A percentile compares a stretch with the other conserved stretches of the same genome.
Evolutionary conservation across 1,140 invertebrate species (phyloP).

Genomic region (Zaprionus kolodkinae): DNA sequence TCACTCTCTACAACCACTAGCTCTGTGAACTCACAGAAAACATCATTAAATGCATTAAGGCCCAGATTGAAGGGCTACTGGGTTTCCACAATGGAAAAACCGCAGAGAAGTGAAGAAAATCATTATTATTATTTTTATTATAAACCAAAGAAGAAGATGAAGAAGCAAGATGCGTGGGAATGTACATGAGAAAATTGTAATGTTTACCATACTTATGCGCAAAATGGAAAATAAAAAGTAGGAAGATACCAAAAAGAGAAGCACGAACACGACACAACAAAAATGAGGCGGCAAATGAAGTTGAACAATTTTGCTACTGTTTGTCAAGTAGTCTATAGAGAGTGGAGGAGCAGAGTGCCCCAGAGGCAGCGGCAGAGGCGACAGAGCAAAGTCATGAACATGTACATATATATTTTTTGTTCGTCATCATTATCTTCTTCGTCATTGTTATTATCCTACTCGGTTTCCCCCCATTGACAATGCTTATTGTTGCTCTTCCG

Average conservation of each 20-base stretch:
- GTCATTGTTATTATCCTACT: constrained; percentile 32
- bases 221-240: constrained; percentile 48
- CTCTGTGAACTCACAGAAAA: constrained; percentile 38
- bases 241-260: constrained; percentile 22
- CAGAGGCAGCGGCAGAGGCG: constrained; percentile 21
- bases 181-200: constrained; percentile 64
- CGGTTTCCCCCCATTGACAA: constrained; percentile 31
- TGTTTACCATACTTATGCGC: constrained; percentile 54
- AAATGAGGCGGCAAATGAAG: constrained; percentile 66
- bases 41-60: constrained; percentile 33
- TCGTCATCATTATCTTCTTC: constrained; percentile 48
- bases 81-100: constrained; percentile 31
- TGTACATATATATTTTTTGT: constrained; percentile 44
- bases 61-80: constrained; percentile 39
- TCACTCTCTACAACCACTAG: background rate
- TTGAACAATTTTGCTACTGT: constrained; percentile 75
- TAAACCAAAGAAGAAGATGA: constrained; percentile 49
- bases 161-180: constrained; percentile 72
- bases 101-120: constrained; percentile 42
- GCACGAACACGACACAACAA: constrained; percentile 22
- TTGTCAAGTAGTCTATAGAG: constrained; percentile 55
- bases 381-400: constrained; percentile 58
- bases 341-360: constrained; percentile 4
- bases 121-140: constrained; percentile 68
- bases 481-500: background rate